These are phyloP conservation scores for Dorcus parallelipipedus DNA, from an alignment of 2,888 invertebrate species.

Conservation along the genomic window DNA sequence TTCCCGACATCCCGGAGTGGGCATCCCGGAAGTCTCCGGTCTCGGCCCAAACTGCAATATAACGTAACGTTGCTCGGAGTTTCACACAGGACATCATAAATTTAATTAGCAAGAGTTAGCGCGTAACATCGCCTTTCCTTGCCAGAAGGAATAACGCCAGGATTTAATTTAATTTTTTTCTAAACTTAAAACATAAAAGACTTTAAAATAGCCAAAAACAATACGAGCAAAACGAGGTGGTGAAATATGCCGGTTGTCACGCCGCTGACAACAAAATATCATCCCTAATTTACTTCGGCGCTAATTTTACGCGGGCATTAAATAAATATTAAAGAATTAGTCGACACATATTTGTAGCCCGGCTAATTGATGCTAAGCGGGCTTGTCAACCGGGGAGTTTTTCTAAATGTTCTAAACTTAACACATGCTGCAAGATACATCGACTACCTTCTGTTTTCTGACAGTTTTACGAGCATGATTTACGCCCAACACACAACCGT, in stretches of 20 bases:
- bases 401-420: constrained; percentile 33
- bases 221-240: constrained; percentile 8
- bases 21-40: constrained; percentile 84
- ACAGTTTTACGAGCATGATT: constrained; percentile 43
- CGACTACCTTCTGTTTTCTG: constrained; percentile 34
- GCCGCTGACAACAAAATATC: constrained; percentile 5
- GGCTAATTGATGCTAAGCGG: constrained; percentile 29
- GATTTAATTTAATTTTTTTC: not conserved
- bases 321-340: constrained; percentile 17
- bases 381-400: constrained; percentile 23
- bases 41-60: constrained; percentile 82
- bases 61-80: constrained; percentile 28
- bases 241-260: constrained; percentile 2
- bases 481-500: constrained; percentile 25
- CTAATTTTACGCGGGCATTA: constrained; percentile 14
- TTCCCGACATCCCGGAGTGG: constrained; percentile 61
- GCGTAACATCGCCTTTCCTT: too few relatives aligned
- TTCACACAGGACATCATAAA: not conserved
- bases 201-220: not conserved
- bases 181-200: not conserved
- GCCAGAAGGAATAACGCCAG: too few relatives aligned
- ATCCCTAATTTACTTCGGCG: not conserved
- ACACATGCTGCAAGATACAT: constrained; percentile 21
- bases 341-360: constrained; percentile 13
- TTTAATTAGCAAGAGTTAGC: too few relatives aligned